Conservation (phyloP, 1,140 invertebrate genomes). For the Drosophila kanapiae region DNA sequence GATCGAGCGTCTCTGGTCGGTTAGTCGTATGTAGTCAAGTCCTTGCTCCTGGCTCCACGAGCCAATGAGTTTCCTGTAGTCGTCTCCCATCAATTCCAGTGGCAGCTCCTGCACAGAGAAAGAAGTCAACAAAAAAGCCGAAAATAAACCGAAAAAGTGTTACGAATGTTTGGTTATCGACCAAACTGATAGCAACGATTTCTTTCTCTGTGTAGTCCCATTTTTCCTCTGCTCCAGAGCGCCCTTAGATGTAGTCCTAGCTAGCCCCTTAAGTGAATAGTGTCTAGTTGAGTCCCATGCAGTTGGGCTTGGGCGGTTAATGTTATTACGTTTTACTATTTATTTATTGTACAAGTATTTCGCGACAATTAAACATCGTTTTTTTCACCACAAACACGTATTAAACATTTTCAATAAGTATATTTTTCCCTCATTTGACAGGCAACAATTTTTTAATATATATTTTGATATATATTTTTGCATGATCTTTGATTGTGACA, state of each 20-base stretch:
- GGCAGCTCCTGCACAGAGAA: constrained; percentile 23
- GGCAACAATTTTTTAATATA: no score
- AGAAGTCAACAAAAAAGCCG: background rate
- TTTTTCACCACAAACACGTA: constrained; percentile 17
- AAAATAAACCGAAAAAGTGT: no score
- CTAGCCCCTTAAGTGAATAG: constrained; percentile 56
- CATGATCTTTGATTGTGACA: no score
- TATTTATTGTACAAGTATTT: constrained; percentile 74
- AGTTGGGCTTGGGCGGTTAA: constrained; percentile 49
- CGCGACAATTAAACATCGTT: constrained; percentile 36
- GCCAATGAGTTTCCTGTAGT: constrained; percentile 64
- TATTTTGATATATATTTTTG: no score
- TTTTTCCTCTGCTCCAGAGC: constrained; percentile 24
- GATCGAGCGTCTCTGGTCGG: constrained; percentile 78
- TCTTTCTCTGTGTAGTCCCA: constrained; percentile 30
- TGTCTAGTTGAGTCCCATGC: constrained; percentile 58
- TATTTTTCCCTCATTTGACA: no score
- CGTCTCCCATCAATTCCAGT: constrained; percentile 14
- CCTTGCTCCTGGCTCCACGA: constrained; percentile 48
- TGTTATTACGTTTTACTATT: constrained; percentile 64
- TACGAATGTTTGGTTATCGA: no score
- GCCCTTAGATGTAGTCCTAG: constrained; percentile 50
- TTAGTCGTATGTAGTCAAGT: constrained; percentile 74
- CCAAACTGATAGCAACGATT: background rate
- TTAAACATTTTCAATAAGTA: background rate